Conservation (phyloP, 2,797 vertebrate genomes). For the Tenualosa ilisha region DNA sequence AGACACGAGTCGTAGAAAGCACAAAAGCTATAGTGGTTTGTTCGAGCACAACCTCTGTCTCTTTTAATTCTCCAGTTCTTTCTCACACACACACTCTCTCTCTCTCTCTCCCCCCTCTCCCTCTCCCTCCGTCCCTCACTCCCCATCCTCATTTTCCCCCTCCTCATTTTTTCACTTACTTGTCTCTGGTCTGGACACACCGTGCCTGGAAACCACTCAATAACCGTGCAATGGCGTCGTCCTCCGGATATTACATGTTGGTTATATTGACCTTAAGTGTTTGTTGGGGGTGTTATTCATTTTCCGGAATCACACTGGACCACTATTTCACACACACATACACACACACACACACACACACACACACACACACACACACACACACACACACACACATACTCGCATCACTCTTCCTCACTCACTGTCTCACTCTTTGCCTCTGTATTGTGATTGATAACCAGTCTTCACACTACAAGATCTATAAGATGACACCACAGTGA, state of each 20-base stretch:
- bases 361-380: conserved; percentile 43
- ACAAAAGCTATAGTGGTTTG: neutral
- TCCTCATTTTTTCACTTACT: neutral
- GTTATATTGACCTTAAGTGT: neutral
- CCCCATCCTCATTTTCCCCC: neutral
- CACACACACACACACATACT: neutral
- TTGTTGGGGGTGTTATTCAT: neutral
- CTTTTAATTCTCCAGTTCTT: neutral
- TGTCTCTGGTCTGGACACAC: neutral
- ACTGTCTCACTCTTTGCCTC: neutral
- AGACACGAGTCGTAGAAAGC: neutral
- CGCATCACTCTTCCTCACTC: neutral
- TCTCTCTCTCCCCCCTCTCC: neutral
- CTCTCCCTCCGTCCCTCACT: neutral
- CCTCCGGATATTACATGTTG: neutral
- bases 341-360: conserved; percentile 24
- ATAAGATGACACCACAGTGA: neutral
- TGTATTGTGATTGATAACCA: neutral
- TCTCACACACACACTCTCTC: neutral
- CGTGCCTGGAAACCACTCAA: neutral
- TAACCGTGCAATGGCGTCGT: neutral
- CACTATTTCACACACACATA: neutral
- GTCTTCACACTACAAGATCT: neutral
- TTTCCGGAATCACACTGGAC: neutral
- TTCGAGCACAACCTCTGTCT: neutral